Evolutionary conservation across 2,113 vertebrate species (phyloP).

Genomic region (Carettochelys insculpta): DNA sequence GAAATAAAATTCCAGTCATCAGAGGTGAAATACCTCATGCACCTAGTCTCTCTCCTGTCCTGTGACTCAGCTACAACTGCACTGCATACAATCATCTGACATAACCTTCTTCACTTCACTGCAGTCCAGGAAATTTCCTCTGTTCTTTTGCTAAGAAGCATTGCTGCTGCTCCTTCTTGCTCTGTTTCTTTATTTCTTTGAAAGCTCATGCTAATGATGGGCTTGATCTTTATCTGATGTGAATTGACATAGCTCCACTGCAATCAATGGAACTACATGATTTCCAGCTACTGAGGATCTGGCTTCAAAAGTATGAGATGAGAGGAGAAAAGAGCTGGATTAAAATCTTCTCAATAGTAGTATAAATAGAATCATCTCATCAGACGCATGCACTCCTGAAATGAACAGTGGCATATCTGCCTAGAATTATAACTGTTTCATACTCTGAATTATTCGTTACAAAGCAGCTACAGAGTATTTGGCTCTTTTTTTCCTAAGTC

Average conservation of each 20-base stretch:
- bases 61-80: neutral
- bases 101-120: neutral
- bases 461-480: neutral
- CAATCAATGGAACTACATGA: neutral
- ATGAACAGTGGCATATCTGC: neutral
- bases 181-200: neutral
- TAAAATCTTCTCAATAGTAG: neutral
- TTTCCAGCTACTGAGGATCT: neutral
- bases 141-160: neutral
- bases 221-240: neutral
- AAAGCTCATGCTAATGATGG: neutral
- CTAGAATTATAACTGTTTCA: neutral
- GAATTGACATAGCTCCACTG: neutral
- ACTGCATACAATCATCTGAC: neutral
- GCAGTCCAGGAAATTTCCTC: neutral
- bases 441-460: neutral
- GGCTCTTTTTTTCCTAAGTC: neutral
- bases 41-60: neutral
- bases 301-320: neutral
- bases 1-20: neutral
- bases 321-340: neutral
- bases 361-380: neutral
- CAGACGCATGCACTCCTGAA: neutral
- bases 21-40: neutral
- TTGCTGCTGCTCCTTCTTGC: neutral